Conservation (phyloP, 1,140 invertebrate genomes). For the Sycobia sp. region DNA sequence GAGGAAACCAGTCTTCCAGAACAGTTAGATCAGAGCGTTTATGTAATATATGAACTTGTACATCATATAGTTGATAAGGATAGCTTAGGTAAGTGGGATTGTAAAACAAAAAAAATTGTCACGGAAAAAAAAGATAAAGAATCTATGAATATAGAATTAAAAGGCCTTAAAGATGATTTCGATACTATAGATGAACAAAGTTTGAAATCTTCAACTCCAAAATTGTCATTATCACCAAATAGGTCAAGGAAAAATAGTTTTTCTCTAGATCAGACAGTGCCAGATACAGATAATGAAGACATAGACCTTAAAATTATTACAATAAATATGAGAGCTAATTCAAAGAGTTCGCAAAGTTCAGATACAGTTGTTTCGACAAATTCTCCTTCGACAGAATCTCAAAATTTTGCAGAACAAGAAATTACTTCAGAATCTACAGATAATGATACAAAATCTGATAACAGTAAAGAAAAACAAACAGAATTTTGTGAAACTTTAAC, state of each 20-base stretch:
- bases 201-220: slow-evolving; percentile 28
- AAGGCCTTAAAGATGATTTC: slow-evolving; percentile 32
- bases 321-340: not conserved
- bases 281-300: slow-evolving; percentile 13
- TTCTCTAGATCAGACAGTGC: not conserved
- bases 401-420: slow-evolving; percentile 40
- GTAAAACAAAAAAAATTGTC: slow-evolving; percentile 29
- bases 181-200: slow-evolving; percentile 15
- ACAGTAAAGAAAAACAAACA: slow-evolving; percentile 43
- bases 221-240: slow-evolving; percentile 6
- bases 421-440: slow-evolving; percentile 43
- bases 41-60: slow-evolving; percentile 48
- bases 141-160: slow-evolving; percentile 40
- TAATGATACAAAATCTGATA: slow-evolving; percentile 47
- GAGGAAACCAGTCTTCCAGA: slow-evolving; percentile 5
- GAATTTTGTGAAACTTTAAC: not conserved
- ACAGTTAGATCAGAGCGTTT: slow-evolving; percentile 30
- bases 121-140: slow-evolving; percentile 43
- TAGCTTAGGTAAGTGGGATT: slow-evolving; percentile 6
- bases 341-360: slow-evolving; percentile 8
- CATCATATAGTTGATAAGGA: slow-evolving; percentile 47
- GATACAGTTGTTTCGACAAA: not conserved
- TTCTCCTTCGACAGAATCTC: slow-evolving; percentile 30
- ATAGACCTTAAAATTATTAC: not conserved
- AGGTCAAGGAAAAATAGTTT: slow-evolving; percentile 21